A percentile compares a stretch with the other conserved stretches of the same genome.
Evolutionary conservation across 2,113 vertebrate species (phyloP).

Genomic region (Sturnus vulgaris): DNA sequence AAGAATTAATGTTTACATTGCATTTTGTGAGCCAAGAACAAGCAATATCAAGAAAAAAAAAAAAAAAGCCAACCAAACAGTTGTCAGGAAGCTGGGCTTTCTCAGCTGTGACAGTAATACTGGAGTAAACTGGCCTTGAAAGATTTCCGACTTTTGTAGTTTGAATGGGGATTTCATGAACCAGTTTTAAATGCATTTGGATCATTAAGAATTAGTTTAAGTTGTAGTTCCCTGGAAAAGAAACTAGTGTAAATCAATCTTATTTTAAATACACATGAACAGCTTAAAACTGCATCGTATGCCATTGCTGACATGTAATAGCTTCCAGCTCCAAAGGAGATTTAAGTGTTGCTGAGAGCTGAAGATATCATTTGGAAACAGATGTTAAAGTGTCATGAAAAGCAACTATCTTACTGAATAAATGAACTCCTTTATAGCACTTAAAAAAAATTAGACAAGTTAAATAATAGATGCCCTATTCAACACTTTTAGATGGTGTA

Average conservation of each 20-base stretch:
- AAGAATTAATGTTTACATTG: background rate
- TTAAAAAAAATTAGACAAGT: background rate
- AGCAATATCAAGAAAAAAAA: background rate
- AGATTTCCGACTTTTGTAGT: background rate
- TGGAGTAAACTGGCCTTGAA: slow-evolving; percentile 2
- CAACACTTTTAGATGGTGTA: background rate
- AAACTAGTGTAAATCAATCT: slow-evolving; percentile 58
- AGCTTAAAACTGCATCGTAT: slow-evolving; percentile 46
- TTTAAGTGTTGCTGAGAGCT: slow-evolving; percentile 54
- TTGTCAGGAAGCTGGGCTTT: background rate
- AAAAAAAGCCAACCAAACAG: background rate
- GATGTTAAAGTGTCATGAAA: slow-evolving; percentile 55
- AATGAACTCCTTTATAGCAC: background rate
- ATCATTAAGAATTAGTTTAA: slow-evolving; percentile 68
- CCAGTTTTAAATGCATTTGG: slow-evolving; percentile 36
- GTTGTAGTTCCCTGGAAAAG: slow-evolving; percentile 22
- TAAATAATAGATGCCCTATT: slow-evolving; percentile 1
- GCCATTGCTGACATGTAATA: slow-evolving; percentile 15
- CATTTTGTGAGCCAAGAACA: background rate
- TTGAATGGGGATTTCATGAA: slow-evolving; percentile 43
- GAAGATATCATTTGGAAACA: slow-evolving; percentile 54
- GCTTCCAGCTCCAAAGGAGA: slow-evolving; percentile 50
- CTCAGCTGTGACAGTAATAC: background rate
- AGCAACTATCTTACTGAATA: slow-evolving; percentile 29
- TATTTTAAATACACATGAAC: slow-evolving; percentile 47